A percentile compares a stretch with the other conserved stretches of the same genome.
Evolutionary conservation across 2,113 vertebrate genomes (phyloP).

Genomic region (Poicephalus gulielmi): DNA sequence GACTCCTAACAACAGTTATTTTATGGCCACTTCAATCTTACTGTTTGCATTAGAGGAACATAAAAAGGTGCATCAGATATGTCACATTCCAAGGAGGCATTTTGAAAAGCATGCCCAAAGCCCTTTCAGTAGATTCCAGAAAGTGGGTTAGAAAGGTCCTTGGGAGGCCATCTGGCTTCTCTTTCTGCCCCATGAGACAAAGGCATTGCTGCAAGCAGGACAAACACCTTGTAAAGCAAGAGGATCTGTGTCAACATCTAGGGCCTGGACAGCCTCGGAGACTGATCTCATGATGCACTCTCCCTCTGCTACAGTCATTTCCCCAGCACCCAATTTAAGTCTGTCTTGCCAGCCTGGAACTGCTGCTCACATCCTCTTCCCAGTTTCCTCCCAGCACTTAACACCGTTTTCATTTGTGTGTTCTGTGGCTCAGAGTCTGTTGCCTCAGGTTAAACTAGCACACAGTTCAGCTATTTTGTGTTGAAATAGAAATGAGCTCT

Average conservation of each 20-base stretch:
- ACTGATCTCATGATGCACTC: neutral
- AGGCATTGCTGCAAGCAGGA: neutral
- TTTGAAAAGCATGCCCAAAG: neutral
- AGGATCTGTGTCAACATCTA: neutral
- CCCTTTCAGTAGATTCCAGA: neutral
- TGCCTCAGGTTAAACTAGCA: conserved; percentile 10
- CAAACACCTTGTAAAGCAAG: neutral
- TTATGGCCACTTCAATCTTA: neutral
- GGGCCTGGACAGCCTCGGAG: neutral
- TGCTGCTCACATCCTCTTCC: neutral
- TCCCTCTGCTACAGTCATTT: neutral
- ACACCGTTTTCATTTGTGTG: neutral
- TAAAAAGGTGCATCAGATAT: neutral
- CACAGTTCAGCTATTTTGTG: neutral
- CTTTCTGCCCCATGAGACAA: neutral
- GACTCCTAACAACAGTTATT: neutral
- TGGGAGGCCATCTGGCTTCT: neutral
- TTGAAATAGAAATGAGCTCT: neutral
- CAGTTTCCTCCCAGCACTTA: neutral
- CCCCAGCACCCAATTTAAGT: neutral
- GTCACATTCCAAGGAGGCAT: neutral
- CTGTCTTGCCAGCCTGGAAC: neutral
- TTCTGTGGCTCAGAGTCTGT: neutral
- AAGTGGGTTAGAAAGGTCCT: neutral
- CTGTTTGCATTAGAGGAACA: neutral